Evolutionary conservation across 2,888 invertebrate genomes (phyloP).

Genomic region (Erebia aethiops): DNA sequence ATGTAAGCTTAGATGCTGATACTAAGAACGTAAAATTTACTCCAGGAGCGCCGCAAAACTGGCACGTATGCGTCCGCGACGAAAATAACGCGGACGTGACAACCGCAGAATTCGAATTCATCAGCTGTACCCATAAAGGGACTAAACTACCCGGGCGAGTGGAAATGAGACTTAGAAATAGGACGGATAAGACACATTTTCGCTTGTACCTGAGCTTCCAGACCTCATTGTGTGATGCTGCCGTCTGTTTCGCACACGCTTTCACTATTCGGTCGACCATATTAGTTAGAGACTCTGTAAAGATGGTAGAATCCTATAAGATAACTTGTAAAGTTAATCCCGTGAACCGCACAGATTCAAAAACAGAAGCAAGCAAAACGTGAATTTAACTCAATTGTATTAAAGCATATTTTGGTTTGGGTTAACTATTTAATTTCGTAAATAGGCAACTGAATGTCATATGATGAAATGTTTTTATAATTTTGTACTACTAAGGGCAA

Average conservation of each 20-base stretch:
- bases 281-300: slow-evolving; percentile 72
- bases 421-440: slow-evolving; percentile 1
- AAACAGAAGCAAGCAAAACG: slow-evolving; percentile 26
- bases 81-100: slow-evolving; percentile 68
- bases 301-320: slow-evolving; percentile 75
- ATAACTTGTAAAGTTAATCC: slow-evolving; percentile 79
- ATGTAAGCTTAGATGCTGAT: slow-evolving; percentile 69
- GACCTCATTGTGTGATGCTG: slow-evolving; percentile 67
- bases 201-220: slow-evolving; percentile 73
- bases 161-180: slow-evolving; percentile 72
- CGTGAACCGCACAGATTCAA: slow-evolving; percentile 49
- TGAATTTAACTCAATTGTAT: slow-evolving; percentile 7
- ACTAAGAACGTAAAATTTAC: slow-evolving; percentile 79
- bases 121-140: slow-evolving; percentile 64
- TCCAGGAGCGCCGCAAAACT: slow-evolving; percentile 81
- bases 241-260: slow-evolving; percentile 68
- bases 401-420: slow-evolving; percentile 2
- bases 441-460: neutral
- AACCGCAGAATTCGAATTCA: slow-evolving; percentile 68
- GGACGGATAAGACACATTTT: slow-evolving; percentile 73
- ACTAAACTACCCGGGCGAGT: slow-evolving; percentile 69
- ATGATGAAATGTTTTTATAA: neutral
- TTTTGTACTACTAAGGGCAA: neutral
- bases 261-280: slow-evolving; percentile 74
- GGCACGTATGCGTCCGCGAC: slow-evolving; percentile 74